These are phyloP conservation scores for Phthorimaea operculella DNA, from an alignment of 1,140 invertebrate species.

Conservation along the genomic window DNA sequence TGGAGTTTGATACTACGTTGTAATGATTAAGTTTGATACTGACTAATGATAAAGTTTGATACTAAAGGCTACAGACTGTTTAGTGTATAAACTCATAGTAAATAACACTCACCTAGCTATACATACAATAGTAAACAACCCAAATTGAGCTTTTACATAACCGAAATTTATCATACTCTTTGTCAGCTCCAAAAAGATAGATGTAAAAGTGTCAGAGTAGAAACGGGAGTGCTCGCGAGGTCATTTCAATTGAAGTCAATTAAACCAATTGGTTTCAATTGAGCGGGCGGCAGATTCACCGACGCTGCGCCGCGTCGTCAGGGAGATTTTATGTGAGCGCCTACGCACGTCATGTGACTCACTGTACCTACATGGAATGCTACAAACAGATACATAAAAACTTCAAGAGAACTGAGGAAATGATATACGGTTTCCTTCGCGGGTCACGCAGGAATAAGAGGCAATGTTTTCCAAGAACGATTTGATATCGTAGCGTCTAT, in stretches of 20 bases:
- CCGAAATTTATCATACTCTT: conserved; percentile 21
- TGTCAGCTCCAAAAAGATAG: conserved; percentile 64
- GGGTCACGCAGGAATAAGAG: too few species aligned
- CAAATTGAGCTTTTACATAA: neutral
- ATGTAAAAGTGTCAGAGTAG: conserved; percentile 65
- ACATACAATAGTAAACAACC: too few species aligned
- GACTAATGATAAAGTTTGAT: too few species aligned
- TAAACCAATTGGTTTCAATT: conserved; percentile 65
- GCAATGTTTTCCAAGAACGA: too few species aligned
- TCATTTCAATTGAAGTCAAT: conserved; percentile 66
- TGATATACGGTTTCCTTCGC: too few species aligned
- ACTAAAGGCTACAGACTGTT: too few species aligned
- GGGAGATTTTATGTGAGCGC: conserved; percentile 64
- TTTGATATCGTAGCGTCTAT: too few species aligned
- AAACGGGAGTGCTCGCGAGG: conserved; percentile 61
- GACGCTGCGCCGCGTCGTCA: conserved; percentile 45
- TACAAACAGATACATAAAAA: neutral
- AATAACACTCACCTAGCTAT: too few species aligned
- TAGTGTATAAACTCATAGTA: too few species aligned
- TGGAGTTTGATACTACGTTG: too few species aligned
- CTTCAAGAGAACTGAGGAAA: neutral
- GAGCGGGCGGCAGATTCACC: conserved; percentile 62
- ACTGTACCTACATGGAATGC: conserved; percentile 13
- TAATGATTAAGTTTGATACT: too few species aligned
- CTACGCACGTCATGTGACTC: conserved; percentile 61